phyloP scores from a whole-genome alignment of 1,140 invertebrate genomes.

The Belonocnema kinseyi region DNA sequence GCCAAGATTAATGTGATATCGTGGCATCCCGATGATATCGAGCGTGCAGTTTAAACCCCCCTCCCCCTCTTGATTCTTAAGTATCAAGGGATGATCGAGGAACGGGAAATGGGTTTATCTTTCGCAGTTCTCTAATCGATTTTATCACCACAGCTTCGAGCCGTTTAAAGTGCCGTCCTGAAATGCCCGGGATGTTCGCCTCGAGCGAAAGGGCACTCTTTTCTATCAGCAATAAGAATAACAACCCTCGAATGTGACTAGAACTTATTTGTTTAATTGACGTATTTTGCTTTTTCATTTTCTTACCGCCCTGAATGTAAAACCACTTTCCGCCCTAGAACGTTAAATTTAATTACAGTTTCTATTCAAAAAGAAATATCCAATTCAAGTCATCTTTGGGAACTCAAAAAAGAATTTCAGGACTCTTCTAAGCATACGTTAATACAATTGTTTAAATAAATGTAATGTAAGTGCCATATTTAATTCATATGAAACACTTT shows the following conservation, averaged over 20 bases:
- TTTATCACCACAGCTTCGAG: conserved; percentile 22
- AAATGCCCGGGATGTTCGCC: conserved; percentile 13
- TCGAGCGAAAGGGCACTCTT: conserved; percentile 18
- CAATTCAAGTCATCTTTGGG: no score
- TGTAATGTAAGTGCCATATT: no score
- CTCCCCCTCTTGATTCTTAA: background rate
- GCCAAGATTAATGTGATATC: conserved; percentile 49
- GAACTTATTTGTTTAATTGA: conserved; percentile 14
- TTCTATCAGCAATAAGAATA: conserved; percentile 27
- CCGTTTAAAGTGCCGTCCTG: conserved; percentile 23
- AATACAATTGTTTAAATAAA: no score
- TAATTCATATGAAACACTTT: no score
- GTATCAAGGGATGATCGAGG: conserved; percentile 33
- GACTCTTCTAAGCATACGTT: no score
- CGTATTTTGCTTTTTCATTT: conserved; percentile 20
- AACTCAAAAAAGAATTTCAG: no score
- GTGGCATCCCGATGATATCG: conserved; percentile 46
- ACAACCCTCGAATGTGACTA: conserved; percentile 17
- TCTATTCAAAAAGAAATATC: no score
- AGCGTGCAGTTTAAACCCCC: background rate
- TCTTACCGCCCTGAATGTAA: background rate
- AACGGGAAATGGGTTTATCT: conserved; percentile 52
- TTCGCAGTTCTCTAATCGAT: conserved; percentile 43
- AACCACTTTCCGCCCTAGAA: background rate
- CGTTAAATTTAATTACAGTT: background rate